These are phyloP conservation scores for Augochlorella aurata DNA, from an alignment of 2,888 invertebrate species.

Conservation along the genomic window DNA sequence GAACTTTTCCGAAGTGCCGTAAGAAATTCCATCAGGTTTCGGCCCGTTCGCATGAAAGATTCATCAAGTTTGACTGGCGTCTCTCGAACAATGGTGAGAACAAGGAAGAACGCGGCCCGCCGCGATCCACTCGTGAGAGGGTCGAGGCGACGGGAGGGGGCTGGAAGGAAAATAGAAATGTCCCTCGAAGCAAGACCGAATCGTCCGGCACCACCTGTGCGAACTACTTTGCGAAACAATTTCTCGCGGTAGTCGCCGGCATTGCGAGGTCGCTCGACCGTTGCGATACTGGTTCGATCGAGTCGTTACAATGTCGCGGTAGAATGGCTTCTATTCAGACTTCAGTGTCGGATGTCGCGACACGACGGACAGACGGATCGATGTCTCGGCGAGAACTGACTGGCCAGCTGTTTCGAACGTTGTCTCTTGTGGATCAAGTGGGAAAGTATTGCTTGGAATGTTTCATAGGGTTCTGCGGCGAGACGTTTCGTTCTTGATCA, in stretches of 20 bases:
- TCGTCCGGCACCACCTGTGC: slow-evolving; percentile 68
- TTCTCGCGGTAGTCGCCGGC: slow-evolving; percentile 58
- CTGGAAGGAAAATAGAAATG: slow-evolving; percentile 51
- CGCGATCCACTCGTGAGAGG: not conserved
- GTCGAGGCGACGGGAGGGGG: not conserved
- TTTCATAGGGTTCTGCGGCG: too few species aligned
- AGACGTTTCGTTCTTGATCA: too few species aligned
- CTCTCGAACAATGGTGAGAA: slow-evolving; percentile 44
- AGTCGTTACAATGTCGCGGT: slow-evolving; percentile 62
- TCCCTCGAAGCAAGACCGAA: slow-evolving; percentile 58
- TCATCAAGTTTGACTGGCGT: slow-evolving; percentile 16
- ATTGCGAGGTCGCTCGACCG: slow-evolving; percentile 65
- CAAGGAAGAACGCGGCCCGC: slow-evolving; percentile 23
- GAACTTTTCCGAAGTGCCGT: not conserved
- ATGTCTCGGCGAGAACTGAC: slow-evolving; percentile 23
- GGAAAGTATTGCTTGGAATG: too few species aligned
- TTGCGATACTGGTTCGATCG: slow-evolving; percentile 69
- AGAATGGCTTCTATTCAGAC: slow-evolving; percentile 64
- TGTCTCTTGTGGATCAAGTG: not conserved
- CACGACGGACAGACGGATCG: slow-evolving; percentile 49
- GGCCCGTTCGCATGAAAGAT: slow-evolving; percentile 19
- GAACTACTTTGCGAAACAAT: slow-evolving; percentile 70
- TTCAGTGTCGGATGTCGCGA: slow-evolving; percentile 62
- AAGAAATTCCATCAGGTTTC: slow-evolving; percentile 28
- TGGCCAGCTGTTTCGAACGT: slow-evolving; percentile 28